phyloP scores from a whole-genome alignment of 2,113 vertebrate species.

The Myotis brandtii region DNA sequence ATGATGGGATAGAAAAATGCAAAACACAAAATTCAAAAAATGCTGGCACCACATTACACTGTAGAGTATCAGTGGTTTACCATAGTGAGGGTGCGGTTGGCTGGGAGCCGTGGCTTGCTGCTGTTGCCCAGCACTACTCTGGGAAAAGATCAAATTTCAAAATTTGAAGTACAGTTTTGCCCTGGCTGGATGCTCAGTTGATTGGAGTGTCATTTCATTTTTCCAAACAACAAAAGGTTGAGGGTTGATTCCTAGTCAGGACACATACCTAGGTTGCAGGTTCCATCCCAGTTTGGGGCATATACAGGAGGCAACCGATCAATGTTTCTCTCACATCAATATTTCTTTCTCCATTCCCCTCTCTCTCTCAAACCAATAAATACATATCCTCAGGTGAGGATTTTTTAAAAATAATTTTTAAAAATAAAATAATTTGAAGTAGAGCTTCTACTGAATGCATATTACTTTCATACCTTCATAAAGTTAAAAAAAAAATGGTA shows the following conservation, averaged over 20 bases:
- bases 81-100: background rate
- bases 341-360: too few species aligned
- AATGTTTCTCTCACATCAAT: too few species aligned
- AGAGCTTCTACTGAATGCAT: background rate
- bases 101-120: background rate
- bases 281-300: too few species aligned
- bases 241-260: too few species aligned
- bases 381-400: too few species aligned
- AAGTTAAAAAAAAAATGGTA: background rate
- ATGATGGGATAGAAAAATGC: background rate
- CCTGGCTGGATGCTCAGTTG: too few species aligned
- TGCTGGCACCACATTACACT: background rate
- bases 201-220: too few species aligned
- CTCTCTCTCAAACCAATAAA: too few species aligned
- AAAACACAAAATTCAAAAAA: background rate
- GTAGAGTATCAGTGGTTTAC: background rate
- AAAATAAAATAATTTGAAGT: background rate
- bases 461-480: background rate
- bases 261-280: too few species aligned
- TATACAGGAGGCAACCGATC: too few species aligned
- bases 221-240: too few species aligned
- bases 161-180: background rate
- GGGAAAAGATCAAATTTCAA: background rate
- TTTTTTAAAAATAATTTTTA: too few species aligned
- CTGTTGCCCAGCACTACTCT: background rate